Evolutionary conservation across 2,113 vertebrate species (phyloP), one percentile per base, ranked within the genome.

Genomic region (Calidris pugnax): DNA sequence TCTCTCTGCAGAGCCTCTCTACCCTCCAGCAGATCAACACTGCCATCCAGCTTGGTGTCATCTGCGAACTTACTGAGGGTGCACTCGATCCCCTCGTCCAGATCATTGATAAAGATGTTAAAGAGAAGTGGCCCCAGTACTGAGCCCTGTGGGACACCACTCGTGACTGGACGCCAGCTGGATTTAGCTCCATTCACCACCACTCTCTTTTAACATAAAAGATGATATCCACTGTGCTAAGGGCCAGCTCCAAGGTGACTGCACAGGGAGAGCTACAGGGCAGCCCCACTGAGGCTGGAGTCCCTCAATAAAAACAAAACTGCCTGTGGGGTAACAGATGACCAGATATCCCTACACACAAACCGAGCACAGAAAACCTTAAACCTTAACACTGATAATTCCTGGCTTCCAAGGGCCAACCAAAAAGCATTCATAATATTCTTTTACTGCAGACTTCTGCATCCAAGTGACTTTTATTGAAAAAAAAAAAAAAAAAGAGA

Each of bases 291-390:
- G 7, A 19, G 64, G 21, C 53, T 32, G 17, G 12, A 37, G 32
- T 7, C 32, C 33, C 32, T 51, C 43, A 18, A 37, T 24, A 48
- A 43, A 43, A 68, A 28, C 12, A 14, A 50, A 50, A 35, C 41
- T 12, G 6, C 2, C 0, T 27, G 23, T 5, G 1, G 26, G 8
- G 6, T 28, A 56, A 56, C 69, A 2, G 3, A 21, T 33, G 53
- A 48, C 60, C 7, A 3, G 13, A 10, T 5, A 43, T 17, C 26
- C 47, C 32, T 35, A 48, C 64, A 41, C n/a, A 43, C 62, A 87
- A 50, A 55, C 26, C 0, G 0, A 3, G 35, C 56, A 12, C 1
- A 1, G 53, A 24, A 79, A 64, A 51, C n/a, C 41, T 37, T 32
- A 79, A 64, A 51, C n/a, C 41, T 37, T 32, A 47, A 26, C 37